Base-by-base conservation (phyloP, 2,797 vertebrate species). In the Hydrocynus forskahlii region DNA sequence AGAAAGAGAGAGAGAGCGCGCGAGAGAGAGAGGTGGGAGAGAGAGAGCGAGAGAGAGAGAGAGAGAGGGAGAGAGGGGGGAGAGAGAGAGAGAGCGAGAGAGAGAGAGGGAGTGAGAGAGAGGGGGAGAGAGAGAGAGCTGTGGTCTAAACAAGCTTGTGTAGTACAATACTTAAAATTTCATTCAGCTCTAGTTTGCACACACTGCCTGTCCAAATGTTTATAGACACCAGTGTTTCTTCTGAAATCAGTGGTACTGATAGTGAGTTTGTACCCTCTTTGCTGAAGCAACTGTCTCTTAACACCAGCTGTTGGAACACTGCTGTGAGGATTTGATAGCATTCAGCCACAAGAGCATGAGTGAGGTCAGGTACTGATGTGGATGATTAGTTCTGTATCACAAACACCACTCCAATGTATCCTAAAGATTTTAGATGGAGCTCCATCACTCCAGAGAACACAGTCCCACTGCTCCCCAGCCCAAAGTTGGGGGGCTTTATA, bases 21-120 rank as follows among this genome's bases (percentile, higher is more conserved):
- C n/a, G n/a, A n/a, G n/a, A n/a, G n/a, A n/a, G n/a, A n/a, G n/a
- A n/a, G n/a, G n/a, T n/a, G n/a, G n/a, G n/a, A n/a, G n/a, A n/a
- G n/a, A 48, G 45, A 54, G 67, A n/a, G 21, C 29, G 68, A 19
- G 48, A 60, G 70, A 64, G 57, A 60, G 64, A 50, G 43, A 67
- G 62, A 82, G 14, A 48, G 62, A 81, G 50, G 55, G 40, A 54
- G 16, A 64, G 62, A 29, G 45, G 12, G 45, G n/a, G n/a, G n/a
- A 48, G 45, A 48, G 45, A 54, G 67, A n/a, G 21, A 40, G 68
- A 19, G 48, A 60, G 70, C 57, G 57, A 60, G 64, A 50, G 43
- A 67, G 62, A 82, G 14, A 48, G 62, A 81, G 50, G 55, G 40
- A 54, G 16, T 54, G 62, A 29, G 45, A 48, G 45, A 48, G 45